phyloP scores from a whole-genome alignment of 2,888 invertebrate genomes.

The Dryococelus australis region DNA sequence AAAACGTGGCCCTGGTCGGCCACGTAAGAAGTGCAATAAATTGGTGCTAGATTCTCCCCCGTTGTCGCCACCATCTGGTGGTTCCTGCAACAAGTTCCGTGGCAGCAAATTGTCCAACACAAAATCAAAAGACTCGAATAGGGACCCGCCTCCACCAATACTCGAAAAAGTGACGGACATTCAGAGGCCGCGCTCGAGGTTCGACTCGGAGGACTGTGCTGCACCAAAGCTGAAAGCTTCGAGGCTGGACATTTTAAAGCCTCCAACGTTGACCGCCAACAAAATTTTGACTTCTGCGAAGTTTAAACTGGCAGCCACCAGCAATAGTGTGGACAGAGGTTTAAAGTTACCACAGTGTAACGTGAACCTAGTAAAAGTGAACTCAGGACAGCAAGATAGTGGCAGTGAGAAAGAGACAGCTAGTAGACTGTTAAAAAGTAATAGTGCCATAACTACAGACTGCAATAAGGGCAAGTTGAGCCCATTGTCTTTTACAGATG shows the following conservation, averaged over 20 bases:
- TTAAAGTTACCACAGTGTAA: constrained; percentile 54
- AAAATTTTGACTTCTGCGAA: constrained; percentile 43
- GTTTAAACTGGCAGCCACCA: constrained; percentile 42
- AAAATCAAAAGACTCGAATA: constrained; percentile 23
- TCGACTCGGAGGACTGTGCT: constrained; percentile 40
- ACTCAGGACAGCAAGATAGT: constrained; percentile 27
- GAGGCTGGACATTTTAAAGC: constrained; percentile 55
- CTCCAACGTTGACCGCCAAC: constrained; percentile 57
- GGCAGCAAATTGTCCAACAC: background rate
- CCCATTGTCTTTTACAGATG: background rate
- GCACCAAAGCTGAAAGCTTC: constrained; percentile 44
- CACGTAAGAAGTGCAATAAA: constrained; percentile 58
- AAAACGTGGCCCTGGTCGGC: constrained; percentile 60
- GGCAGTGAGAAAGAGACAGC: background rate
- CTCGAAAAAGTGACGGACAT: constrained; percentile 52
- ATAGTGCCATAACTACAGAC: background rate
- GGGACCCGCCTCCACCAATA: constrained; percentile 54
- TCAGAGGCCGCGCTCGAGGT: constrained; percentile 31
- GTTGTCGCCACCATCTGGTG: constrained; percentile 33
- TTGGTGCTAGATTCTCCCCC: constrained; percentile 35
- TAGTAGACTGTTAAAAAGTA: background rate
- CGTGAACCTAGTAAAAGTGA: constrained; percentile 55
- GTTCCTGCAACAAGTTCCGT: background rate
- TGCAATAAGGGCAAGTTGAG: constrained; percentile 4
- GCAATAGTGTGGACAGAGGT: constrained; percentile 32